Evolutionary conservation across 2,113 vertebrate species (phyloP).

Genomic region (Uria aalge): DNA sequence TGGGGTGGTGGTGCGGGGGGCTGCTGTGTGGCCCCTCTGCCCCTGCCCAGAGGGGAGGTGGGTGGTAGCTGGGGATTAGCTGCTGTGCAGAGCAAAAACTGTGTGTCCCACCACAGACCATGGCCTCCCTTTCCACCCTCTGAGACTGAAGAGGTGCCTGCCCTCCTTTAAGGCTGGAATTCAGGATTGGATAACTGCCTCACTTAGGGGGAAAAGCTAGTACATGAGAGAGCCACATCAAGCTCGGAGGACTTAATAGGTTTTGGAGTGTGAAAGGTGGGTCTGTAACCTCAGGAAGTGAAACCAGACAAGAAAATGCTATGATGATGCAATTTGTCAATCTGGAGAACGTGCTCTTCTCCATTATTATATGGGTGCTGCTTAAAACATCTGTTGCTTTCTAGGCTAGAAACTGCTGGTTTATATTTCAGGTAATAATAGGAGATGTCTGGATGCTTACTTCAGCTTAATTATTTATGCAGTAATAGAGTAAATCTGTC

Average conservation of each 20-base stretch:
- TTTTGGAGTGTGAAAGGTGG: background rate
- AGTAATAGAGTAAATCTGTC: background rate
- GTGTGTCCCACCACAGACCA: background rate
- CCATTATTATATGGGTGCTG: background rate
- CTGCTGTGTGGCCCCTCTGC: background rate
- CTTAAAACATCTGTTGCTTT: background rate
- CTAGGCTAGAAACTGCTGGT: background rate
- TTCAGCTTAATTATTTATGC: background rate
- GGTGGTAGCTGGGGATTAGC: background rate
- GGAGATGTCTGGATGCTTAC: background rate
- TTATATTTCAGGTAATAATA: background rate
- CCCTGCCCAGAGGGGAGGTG: background rate
- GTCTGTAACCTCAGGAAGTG: background rate
- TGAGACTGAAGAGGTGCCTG: background rate
- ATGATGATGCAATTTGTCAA: background rate
- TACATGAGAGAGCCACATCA: background rate
- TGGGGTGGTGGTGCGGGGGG: background rate
- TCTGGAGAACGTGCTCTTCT: background rate
- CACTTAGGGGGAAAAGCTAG: background rate
- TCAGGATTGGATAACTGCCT: background rate
- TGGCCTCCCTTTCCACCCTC: background rate
- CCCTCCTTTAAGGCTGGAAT: background rate
- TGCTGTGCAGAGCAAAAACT: background rate
- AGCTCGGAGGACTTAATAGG: background rate
- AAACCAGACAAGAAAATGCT: background rate